A percentile compares a stretch with the other conserved stretches of the same genome.
These are phyloP conservation scores for Drosophila kikkawai DNA, from an alignment of 1,140 invertebrate genomes.

Conservation along the genomic window DNA sequence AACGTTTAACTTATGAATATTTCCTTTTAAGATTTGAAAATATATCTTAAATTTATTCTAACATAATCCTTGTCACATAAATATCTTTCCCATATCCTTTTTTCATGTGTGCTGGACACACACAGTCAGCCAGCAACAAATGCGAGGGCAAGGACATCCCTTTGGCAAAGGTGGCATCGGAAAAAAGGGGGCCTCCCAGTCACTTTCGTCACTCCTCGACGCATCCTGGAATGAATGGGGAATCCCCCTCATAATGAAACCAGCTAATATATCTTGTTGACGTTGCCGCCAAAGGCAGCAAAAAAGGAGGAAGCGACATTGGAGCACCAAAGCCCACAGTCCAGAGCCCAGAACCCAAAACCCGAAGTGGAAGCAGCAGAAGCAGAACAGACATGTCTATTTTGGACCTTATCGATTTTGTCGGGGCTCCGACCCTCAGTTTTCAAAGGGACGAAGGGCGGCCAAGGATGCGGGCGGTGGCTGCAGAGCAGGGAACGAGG, in stretches of 20 bases:
- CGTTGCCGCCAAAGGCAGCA: constrained; percentile 38
- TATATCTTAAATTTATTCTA: neutral
- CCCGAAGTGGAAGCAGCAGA: constrained; percentile 27
- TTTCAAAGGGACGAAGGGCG: neutral
- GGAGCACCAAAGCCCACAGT: constrained; percentile 8
- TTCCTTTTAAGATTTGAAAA: neutral
- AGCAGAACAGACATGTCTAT: constrained; percentile 72
- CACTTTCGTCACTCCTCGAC: constrained; percentile 49
- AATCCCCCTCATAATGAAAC: constrained; percentile 66
- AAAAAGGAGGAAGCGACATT: constrained; percentile 40
- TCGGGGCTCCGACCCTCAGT: constrained; percentile 31
- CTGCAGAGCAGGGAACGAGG: neutral
- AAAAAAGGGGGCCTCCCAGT: neutral
- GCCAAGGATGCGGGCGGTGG: constrained; percentile 15
- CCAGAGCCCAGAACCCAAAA: constrained; percentile 5
- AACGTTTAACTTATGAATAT: neutral
- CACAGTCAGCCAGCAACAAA: constrained; percentile 21
- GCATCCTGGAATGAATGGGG: constrained; percentile 37
- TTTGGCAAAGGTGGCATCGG: constrained; percentile 2
- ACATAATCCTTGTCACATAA: neutral
- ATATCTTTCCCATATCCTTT: neutral
- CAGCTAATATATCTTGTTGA: constrained; percentile 76
- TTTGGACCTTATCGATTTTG: constrained; percentile 73
- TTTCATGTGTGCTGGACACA: constrained; percentile 10
- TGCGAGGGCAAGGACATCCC: constrained; percentile 37